Evolutionary conservation across 1,140 invertebrate genomes (phyloP), one percentile per base, ranked within the genome.

Genomic region (Papilio polyxenes): DNA sequence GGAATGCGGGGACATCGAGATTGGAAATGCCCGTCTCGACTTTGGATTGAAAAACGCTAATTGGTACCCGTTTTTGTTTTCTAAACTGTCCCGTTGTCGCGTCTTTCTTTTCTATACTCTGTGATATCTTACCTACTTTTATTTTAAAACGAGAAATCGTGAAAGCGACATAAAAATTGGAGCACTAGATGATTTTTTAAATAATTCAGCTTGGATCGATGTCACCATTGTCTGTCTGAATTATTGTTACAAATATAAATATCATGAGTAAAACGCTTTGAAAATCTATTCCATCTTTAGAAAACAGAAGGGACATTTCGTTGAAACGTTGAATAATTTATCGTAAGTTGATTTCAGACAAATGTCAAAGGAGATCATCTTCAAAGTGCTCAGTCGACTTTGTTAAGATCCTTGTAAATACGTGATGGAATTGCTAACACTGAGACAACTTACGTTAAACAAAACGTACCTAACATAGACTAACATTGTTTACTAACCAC

Each of bases 41-140:
- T 89, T 88, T 83, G 82, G 81, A 87, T 86, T 85, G 80, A 91
- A 93, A 93, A 93, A 93, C 91, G 88, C 90, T 94, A 93, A 92
- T 93, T 94, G 92, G 89, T 88, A 88, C 0, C 86, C 85, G 88
- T 92, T 93, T 92, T 92, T 93, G 90, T 92, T 87, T 72, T 85
- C 83, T 85, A 87, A 81, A 85, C 81, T 86, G 87, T 89, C 84
- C 86, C 88, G 90, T 90, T 90, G 89, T 87, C 82, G 83, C 85
- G 87, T 81, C 82, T 85, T 65, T 88, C 87, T 89, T 91, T 87
- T 90, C 85, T 89, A 85, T 87, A 87, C 89, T 87, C 83, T 82
- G 82, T 77, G 88, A 84, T 69, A 84, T 84, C 77, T 85, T 77
- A 83, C 85, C 78, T 82, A 87, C 81, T 89, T 90, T 86, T 84